Evolutionary conservation across 2,888 invertebrate species (phyloP), one percentile per base, ranked within the genome.

Genomic region (Campoplex capitator): DNA sequence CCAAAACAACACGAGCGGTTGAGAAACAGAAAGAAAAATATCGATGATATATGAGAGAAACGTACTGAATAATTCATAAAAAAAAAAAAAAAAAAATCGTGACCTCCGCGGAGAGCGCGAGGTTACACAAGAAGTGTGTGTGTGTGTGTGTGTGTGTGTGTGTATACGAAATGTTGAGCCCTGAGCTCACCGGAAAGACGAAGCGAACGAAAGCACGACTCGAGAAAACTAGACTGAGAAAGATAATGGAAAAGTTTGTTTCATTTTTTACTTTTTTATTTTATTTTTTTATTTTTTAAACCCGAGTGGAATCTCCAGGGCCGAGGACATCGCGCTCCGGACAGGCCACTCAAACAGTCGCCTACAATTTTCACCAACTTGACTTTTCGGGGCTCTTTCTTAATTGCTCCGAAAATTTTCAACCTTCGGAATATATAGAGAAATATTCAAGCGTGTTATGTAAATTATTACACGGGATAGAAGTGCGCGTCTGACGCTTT

Each of bases 341-440:
- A n/a, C n/a, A n/a, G n/a, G 71, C 48, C 51, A 13, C 58, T 42
- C 65, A 77, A 67, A 71, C 76, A 42, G 58, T 38, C 83, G 76
- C 80, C 80, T 67, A 80, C 77, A 65, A 70, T 87, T 54, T 56
- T 86, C 84, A 42, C 75, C 77, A 75, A 74, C 84, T 84, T 70
- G 84, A 62, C 74, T 78, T 81, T 78, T 78, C 62, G 78, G 81
- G 67, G 35, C 45, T 23, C 23, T 78, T 78, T 84, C 81, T 87
- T 78, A 87, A 87, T 87, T 87, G 84, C 74, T 70, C 32, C 68
- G 48, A 75, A 45, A 74, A 70, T 65, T 68, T 70, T 23, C 23
- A 65, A 45, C 81, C 86, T 87, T 87, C 81, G 74, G 42, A 81
- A 74, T 74, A 48, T 28, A 56, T 74, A 48, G 38, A 56, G 35